These are phyloP conservation scores for Oncorhynchus mykiss DNA, from an alignment of 2,113 vertebrate species.

Conservation along the genomic window DNA sequence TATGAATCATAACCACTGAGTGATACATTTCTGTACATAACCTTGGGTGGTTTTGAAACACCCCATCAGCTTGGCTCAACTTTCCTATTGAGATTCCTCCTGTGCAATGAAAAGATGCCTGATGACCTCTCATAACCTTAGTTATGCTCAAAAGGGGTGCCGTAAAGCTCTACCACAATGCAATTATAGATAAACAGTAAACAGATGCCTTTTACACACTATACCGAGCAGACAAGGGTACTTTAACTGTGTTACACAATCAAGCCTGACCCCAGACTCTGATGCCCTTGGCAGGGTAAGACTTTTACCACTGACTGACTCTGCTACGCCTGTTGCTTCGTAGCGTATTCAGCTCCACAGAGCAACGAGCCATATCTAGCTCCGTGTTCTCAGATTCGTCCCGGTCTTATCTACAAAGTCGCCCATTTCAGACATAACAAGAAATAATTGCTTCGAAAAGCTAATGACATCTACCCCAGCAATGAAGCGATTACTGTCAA, in stretches of 20 bases:
- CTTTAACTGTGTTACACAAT: conserved; percentile 59
- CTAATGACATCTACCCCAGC: conserved; percentile 50
- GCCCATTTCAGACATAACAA: conserved; percentile 32
- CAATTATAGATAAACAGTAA: conserved; percentile 66
- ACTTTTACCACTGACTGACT: conserved; percentile 46
- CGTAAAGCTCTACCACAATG: conserved; percentile 46
- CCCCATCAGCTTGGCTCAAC: conserved; percentile 17
- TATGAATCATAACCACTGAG: neutral
- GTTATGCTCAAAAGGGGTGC: conserved; percentile 38
- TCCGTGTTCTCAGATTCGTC: conserved; percentile 24
- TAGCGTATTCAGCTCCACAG: conserved; percentile 54
- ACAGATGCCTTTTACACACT: conserved; percentile 56
- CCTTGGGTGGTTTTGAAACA: neutral
- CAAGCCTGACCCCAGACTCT: conserved; percentile 36
- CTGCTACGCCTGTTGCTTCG: conserved; percentile 59
- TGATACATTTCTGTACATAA: neutral
- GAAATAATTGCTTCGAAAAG: conserved; percentile 35
- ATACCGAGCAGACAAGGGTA: conserved; percentile 28
- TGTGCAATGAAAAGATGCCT: conserved; percentile 55
- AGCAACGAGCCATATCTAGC: conserved; percentile 48
- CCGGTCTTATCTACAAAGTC: conserved; percentile 51
- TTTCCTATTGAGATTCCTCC: conserved; percentile 22
- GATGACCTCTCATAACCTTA: conserved; percentile 49
- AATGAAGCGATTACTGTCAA: conserved; percentile 39
- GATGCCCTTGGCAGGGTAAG: conserved; percentile 27